Evolutionary conservation across 2,797 vertebrate genomes (phyloP), one percentile per base, ranked within the genome.

Genomic region (Lacerta agilis): DNA sequence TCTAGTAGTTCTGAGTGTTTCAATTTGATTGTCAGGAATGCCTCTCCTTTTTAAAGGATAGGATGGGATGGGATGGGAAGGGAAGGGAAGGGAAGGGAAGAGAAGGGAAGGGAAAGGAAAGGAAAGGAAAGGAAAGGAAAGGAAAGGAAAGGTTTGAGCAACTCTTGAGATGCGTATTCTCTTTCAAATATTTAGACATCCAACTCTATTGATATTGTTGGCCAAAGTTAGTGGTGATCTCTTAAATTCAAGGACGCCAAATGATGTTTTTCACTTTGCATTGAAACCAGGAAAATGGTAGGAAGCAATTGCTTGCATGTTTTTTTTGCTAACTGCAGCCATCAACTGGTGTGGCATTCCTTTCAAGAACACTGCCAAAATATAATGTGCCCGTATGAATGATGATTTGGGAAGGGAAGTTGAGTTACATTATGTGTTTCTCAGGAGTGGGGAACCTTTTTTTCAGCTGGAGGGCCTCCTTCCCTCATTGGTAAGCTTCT

Each of bases 231-330:
- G 5, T 67, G n/a, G 38, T 87, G 88, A 86, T 71, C 10, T 72
- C 71, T 71, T 33, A 17, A 79, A n/a, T 77, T 92, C 49, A 85
- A 79, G 82, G 89, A 92, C 83, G 89, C 82, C 75, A 82, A 84
- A 89, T 89, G 72, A 29, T 8, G 10, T 25, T 18, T 84, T 41
- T 55, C 71, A 18, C 18, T 41, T 0, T 0, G 89, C 82, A 86
- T 81, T 88, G 67, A 86, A 92, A 4, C 66, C 86, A 93, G 91
- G 93, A 93, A 93, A 92, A 67, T 25, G 8, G 86, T 78, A 80
- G 93, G 93, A 92, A 92, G 85, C 78, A 81, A 85, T 80, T 43
- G 86, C 89, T 91, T 89, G 13, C 49, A 55, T 55, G 1, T 82
- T 88, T 71, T 79, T 15, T 87, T 86, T 79, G 76, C 33, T 69